Conservation (phyloP, 2,797 vertebrate genomes). For the Ibycter americanus region DNA sequence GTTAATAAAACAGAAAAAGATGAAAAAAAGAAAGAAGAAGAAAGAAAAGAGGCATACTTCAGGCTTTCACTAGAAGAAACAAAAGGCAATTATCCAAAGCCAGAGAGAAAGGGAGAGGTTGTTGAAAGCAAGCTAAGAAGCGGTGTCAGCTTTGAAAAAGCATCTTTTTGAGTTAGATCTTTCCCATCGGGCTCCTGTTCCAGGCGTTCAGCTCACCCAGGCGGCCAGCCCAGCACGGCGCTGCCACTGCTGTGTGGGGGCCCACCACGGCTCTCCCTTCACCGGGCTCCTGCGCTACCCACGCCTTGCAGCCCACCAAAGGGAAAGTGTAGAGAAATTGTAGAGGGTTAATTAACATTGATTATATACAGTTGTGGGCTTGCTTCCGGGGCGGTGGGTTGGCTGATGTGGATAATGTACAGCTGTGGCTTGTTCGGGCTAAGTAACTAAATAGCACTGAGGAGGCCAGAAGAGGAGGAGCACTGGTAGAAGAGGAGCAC, state of each 20-base stretch:
- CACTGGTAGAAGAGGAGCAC: too few relatives aligned
- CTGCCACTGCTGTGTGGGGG: fast-evolving
- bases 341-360: too few relatives aligned
- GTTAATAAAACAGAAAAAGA: too few relatives aligned
- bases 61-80: background rate
- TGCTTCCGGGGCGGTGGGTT: too few relatives aligned
- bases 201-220: background rate
- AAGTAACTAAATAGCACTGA: too few relatives aligned
- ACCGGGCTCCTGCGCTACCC: background rate
- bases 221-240: background rate
- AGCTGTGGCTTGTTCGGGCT: too few relatives aligned
- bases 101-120: background rate
- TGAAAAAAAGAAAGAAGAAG: background rate
- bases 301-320: background rate
- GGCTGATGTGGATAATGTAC: too few relatives aligned
- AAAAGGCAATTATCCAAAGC: background rate
- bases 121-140: background rate
- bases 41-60: background rate
- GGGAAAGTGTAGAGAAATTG: too few relatives aligned
- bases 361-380: too few relatives aligned
- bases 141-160: background rate
- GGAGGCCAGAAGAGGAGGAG: too few relatives aligned
- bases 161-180: background rate
- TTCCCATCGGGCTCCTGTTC: background rate
- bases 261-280: fast-evolving